Evolutionary conservation across 2,797 vertebrate genomes (phyloP), one percentile per base, ranked within the genome.

Genomic region (Protonibea diacanthus): DNA sequence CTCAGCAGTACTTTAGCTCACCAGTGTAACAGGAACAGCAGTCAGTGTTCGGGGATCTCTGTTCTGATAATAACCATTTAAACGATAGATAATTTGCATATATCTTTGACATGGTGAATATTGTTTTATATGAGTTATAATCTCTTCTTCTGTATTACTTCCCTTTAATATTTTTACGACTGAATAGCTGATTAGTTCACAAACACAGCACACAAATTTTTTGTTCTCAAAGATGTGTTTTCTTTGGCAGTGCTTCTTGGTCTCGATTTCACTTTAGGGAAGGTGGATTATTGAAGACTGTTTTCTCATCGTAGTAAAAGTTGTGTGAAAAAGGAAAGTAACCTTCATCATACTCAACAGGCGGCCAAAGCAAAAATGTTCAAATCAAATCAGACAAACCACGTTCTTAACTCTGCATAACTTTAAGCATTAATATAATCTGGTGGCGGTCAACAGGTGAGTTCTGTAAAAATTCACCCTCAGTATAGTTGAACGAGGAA

Each of bases 201-300:
- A 61, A 21, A 45, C 29, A 70, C 2, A 33, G 56, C 1, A 18
- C 20, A 40, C 3, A 53, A 49, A 51, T 6, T 18, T 27, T 23
- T 49, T 74, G 69, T 62, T 45, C 17, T 60, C n/a, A 12, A 53
- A 75, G 56, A 21, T 45, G 66, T 44, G 72, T 63, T 81, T 63
- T 38, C 38, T 40, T 81, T 78, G 74, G 78, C 62, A 23, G 42
- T 7, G 21, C 14, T 29, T 42, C 18, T 44, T 68, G 77, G 52
- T 62, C 57, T 55, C 0, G 2, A 48, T 33, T 78, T 66, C 29
- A 20, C 17, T 66, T 6, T 6, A 64, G 48, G 14, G 49, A 69
- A 18, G 55, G 62, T 20, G 67, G 77, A 68, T 83, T 66, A 60
- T 42, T 59, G 55, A n/a, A 25, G 47, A 65, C 29, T 52, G n/a